Evolutionary conservation across 2,888 invertebrate genomes (phyloP).

Genomic region (Margaritifera margaritifera): DNA sequence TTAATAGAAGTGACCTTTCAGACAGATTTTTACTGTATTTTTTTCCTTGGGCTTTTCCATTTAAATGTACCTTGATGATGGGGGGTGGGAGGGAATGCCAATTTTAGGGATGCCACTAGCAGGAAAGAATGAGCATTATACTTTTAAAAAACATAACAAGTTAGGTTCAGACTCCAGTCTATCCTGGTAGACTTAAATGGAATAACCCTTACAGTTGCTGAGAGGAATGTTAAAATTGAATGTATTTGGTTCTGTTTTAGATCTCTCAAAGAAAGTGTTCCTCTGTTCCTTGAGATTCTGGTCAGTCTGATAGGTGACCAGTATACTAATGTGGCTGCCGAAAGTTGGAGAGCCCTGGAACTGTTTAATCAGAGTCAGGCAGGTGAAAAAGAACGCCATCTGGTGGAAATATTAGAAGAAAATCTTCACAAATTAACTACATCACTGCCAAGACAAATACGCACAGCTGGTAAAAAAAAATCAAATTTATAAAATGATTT

Average conservation of each 20-base stretch:
- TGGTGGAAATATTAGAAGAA: slow-evolving; percentile 62
- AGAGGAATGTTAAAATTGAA: too few relatives aligned
- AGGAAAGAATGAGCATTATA: too few relatives aligned
- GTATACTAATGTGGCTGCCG: slow-evolving; percentile 51
- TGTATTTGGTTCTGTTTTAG: slow-evolving; percentile 31
- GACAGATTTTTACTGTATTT: too few relatives aligned
- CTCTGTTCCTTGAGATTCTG: slow-evolving; percentile 56
- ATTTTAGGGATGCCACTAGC: too few relatives aligned
- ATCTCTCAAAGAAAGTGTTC: slow-evolving; percentile 54
- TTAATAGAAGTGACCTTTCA: too few relatives aligned
- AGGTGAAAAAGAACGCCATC: slow-evolving; percentile 41
- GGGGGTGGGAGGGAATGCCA: too few relatives aligned
- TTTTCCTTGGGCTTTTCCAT: too few relatives aligned
- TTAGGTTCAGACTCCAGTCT: too few relatives aligned
- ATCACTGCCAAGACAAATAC: slow-evolving; percentile 60
- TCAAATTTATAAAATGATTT: not conserved
- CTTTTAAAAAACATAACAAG: too few relatives aligned
- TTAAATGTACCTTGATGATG: too few relatives aligned
- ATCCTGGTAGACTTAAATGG: too few relatives aligned
- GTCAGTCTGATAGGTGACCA: slow-evolving; percentile 60
- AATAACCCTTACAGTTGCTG: too few relatives aligned
- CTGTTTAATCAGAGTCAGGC: slow-evolving; percentile 45
- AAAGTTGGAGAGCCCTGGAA: slow-evolving; percentile 49
- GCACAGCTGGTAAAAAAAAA: slow-evolving; percentile 49
- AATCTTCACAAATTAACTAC: slow-evolving; percentile 59